These are phyloP conservation scores for Aphis craccivora DNA, from an alignment of 1,140 invertebrate genomes.

Conservation along the genomic window DNA sequence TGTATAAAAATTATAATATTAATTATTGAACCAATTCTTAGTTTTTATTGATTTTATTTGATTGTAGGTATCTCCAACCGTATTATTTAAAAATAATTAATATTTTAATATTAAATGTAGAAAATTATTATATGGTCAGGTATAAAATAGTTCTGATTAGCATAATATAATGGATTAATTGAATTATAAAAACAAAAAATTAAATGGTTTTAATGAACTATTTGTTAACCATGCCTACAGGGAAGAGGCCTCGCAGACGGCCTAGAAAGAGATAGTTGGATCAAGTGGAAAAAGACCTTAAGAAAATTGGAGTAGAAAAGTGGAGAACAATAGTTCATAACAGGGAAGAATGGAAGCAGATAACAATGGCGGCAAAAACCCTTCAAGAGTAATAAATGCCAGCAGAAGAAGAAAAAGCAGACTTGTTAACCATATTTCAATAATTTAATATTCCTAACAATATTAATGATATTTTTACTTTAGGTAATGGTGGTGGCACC, in stretches of 20 bases:
- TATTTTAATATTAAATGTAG: not conserved
- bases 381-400: too few relatives aligned
- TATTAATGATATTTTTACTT: slow-evolving; percentile 68
- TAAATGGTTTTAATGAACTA: not conserved
- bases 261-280: too few relatives aligned
- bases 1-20: not conserved
- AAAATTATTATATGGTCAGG: not conserved
- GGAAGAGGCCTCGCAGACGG: too few relatives aligned
- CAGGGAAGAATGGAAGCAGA: too few relatives aligned
- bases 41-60: not conserved
- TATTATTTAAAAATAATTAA: not conserved
- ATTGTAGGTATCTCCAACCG: not conserved
- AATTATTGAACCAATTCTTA: not conserved
- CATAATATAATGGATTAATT: not conserved
- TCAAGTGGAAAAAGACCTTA: too few relatives aligned
- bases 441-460: not conserved
- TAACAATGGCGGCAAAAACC: too few relatives aligned
- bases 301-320: too few relatives aligned
- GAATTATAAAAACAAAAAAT: not conserved
- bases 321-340: too few relatives aligned
- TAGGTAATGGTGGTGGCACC: slow-evolving; percentile 85
- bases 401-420: too few relatives aligned
- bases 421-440: not conserved
- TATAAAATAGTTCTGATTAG: not conserved
- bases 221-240: too few relatives aligned